phyloP scores from a whole-genome alignment of 1,140 invertebrate species.

The Trichonephila clavipes region DNA sequence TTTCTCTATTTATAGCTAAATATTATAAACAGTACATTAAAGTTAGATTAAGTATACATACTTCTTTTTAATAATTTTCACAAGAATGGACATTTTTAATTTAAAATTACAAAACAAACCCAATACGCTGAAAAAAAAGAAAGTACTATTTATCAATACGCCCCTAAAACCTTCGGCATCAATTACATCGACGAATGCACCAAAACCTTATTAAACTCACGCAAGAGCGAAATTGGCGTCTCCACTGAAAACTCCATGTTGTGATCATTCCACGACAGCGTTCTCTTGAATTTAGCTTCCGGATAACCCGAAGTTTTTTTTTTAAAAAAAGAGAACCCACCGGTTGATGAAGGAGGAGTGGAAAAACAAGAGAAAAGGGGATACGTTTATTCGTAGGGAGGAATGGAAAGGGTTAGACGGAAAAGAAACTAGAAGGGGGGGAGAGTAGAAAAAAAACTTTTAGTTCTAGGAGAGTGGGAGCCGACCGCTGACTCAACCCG shows the following conservation, averaged over 20 bases:
- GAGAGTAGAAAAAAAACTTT: neutral
- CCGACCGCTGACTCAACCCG: slow-evolving; percentile 72
- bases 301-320: slow-evolving; percentile 9
- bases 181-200: too few species aligned
- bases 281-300: slow-evolving; percentile 40
- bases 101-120: too few species aligned
- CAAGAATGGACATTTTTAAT: too few species aligned
- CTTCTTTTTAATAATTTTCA: too few species aligned
- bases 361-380: slow-evolving; percentile 40
- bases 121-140: too few species aligned
- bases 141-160: too few species aligned
- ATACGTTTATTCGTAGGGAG: neutral
- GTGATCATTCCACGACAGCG: slow-evolving; percentile 27
- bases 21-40: too few species aligned
- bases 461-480: slow-evolving; percentile 11
- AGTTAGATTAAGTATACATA: too few species aligned
- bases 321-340: slow-evolving; percentile 55
- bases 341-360: slow-evolving; percentile 61
- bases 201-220: too few species aligned
- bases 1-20: too few species aligned
- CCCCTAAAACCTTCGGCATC: too few species aligned
- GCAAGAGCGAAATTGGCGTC: neutral
- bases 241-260: neutral
- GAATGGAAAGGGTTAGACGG: slow-evolving; percentile 49
- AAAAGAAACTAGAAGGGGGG: neutral